Evolutionary conservation across 2,113 vertebrate species (phyloP), one percentile per base, ranked within the genome.

Genomic region (Hippocampus abdominalis): DNA sequence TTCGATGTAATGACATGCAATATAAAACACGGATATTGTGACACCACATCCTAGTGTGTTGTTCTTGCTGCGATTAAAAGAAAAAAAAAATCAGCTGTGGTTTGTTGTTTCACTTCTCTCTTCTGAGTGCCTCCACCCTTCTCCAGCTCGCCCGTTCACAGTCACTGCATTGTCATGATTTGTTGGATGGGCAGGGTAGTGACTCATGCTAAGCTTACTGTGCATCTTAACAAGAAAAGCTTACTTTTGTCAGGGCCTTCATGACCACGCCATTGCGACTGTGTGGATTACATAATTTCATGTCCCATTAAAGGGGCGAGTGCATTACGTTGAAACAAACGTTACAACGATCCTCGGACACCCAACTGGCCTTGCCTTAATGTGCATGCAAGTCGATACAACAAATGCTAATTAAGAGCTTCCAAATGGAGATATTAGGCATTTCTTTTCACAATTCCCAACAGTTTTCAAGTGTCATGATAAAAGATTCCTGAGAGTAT

Each of bases 121-220:
- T n/a, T 21, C 20, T 20, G 12, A 51, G 51, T 3, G 51, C 20
- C 51, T 11, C 8, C 51, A 23, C 51, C 21, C 51, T 4, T 54
- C 51, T 54, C 51, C 21, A 23, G 18, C 48, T 21, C 48, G 4
- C 48, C 18, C 48, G 1, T 49, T 5, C 6, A 49, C 48, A 49
- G 8, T 53, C 51, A 23, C n/a, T 23, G 64, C 75, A 74, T 75
- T 71, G 71, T 75, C 15, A 73, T 71, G 64, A 79, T 76, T 57
- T 54, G 36, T 44, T 27, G 13, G 18, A 42, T 57, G 83, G 81
- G 83, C 74, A 82, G 78, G 79, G 81, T 68, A 8, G 39, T 82
- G 84, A 84, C 61, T 82, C 74, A 82, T 18, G 40, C 15, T 32
- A 8, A 7, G 32, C 32, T 40, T 25, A 18, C 62, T 57, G 48